Conservation (phyloP, 2,113 vertebrate genomes). For the Vidua macroura region DNA sequence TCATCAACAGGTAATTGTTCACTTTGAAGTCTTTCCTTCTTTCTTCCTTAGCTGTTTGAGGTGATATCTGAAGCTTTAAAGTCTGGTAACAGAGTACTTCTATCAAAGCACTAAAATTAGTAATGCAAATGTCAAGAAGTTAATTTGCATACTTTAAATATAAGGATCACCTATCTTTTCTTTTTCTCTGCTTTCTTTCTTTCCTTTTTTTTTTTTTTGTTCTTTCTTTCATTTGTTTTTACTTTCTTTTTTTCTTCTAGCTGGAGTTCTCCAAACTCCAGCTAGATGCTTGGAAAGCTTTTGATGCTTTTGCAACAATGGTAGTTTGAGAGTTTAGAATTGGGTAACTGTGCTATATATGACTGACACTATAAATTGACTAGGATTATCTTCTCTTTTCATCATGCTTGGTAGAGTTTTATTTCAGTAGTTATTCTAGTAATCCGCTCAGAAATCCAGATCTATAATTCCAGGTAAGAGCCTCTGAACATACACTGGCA, state of each 20-base stretch:
- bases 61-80: conserved; percentile 55
- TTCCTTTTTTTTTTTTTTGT: too few relatives aligned
- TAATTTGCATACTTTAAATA: conserved; percentile 29
- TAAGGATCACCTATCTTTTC: background rate
- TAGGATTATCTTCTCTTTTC: background rate
- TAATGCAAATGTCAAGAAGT: conserved; percentile 45
- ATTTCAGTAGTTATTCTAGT: background rate
- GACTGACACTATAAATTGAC: background rate
- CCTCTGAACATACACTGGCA: background rate
- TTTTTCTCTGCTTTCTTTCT: background rate
- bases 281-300: background rate
- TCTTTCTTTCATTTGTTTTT: background rate
- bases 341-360: background rate
- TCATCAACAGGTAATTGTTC: conserved; percentile 78
- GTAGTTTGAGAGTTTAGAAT: background rate
- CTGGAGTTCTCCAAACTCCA: background rate
- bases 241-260: background rate
- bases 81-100: conserved; percentile 51
- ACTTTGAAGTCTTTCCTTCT: conserved; percentile 72
- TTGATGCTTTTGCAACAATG: background rate
- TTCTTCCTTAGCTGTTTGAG: conserved; percentile 31
- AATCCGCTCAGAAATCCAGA: background rate
- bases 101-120: conserved; percentile 69
- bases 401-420: background rate
- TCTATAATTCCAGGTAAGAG: background rate